Evolutionary conservation across 2,888 invertebrate genomes (phyloP).

Genomic region (Chrysolina oricalcia): DNA sequence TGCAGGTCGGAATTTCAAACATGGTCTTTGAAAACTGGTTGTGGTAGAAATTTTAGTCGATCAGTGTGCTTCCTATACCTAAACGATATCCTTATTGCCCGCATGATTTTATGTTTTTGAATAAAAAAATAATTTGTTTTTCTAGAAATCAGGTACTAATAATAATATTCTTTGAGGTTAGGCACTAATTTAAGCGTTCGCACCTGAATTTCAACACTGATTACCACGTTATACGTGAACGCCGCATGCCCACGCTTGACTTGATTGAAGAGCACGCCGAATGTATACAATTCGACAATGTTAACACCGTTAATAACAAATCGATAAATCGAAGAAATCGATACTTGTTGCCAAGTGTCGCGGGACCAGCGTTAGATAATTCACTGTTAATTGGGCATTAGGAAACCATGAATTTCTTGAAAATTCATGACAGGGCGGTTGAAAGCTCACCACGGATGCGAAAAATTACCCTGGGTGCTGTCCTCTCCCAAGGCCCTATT

Average conservation of each 20-base stretch:
- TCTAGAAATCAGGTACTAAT: no score
- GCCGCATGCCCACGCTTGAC: background rate
- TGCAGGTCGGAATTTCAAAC: no score
- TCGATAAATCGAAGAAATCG: slow-evolving; percentile 15
- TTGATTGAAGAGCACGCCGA: background rate
- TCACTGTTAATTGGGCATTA: background rate
- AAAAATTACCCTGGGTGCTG: no score
- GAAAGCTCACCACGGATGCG: no score
- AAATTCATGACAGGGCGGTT: background rate
- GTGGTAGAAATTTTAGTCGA: no score
- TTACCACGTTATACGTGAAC: background rate
- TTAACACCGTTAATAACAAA: slow-evolving; percentile 14
- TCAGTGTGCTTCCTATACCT: no score
- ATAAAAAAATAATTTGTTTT: no score
- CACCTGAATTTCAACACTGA: slow-evolving; percentile 9
- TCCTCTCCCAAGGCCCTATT: no score
- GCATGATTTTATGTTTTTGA: no score
- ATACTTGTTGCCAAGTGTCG: slow-evolving; percentile 9
- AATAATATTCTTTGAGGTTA: background rate
- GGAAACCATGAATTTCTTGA: background rate
- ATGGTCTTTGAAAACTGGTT: no score
- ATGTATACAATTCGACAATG: slow-evolving; percentile 18
- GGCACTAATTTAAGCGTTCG: background rate
- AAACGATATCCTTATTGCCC: no score
- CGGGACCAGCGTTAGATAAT: background rate